A percentile compares a stretch with the other conserved stretches of the same genome.
Conservation (phyloP, 2,888 invertebrate genomes). For the Hermaeophaga mercurialis region DNA sequence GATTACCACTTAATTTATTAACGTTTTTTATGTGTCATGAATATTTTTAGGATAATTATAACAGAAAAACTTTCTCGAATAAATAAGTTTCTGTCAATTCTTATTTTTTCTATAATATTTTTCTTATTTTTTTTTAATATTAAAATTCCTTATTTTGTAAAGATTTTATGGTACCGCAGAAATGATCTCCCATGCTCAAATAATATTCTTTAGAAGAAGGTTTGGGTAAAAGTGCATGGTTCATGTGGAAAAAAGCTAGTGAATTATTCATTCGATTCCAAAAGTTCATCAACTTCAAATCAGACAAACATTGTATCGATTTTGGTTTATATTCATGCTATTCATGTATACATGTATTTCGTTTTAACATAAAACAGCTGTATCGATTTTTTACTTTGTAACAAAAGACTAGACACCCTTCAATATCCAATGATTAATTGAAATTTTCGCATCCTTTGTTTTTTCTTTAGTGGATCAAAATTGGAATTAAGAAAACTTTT, state of each 20-base stretch:
- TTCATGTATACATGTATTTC: conserved; percentile 9
- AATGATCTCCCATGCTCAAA: no score
- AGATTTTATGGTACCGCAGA: no score
- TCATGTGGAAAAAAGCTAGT: neutral
- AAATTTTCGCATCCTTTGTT: no score
- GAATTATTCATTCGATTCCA: conserved; percentile 1
- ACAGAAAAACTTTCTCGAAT: no score
- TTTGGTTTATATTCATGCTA: conserved; percentile 12
- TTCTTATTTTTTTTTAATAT: no score
- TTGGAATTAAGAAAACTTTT: no score
- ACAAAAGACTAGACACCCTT: conserved; percentile 1
- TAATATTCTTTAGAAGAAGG: neutral
- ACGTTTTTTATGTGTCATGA: no score
- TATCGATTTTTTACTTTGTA: conserved; percentile 17
- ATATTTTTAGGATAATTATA: no score
- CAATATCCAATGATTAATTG: neutral
- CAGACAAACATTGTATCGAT: conserved; percentile 19
- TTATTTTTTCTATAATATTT: no score
- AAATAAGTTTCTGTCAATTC: no score
- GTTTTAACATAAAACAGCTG: conserved; percentile 6
- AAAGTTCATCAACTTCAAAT: conserved; percentile 21
- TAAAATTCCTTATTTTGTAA: no score
- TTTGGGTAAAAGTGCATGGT: neutral
- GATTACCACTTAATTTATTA: no score
- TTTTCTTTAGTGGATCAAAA: neutral